phyloP scores from a whole-genome alignment of 2,888 invertebrate species.

The Chymomyza amoena region DNA sequence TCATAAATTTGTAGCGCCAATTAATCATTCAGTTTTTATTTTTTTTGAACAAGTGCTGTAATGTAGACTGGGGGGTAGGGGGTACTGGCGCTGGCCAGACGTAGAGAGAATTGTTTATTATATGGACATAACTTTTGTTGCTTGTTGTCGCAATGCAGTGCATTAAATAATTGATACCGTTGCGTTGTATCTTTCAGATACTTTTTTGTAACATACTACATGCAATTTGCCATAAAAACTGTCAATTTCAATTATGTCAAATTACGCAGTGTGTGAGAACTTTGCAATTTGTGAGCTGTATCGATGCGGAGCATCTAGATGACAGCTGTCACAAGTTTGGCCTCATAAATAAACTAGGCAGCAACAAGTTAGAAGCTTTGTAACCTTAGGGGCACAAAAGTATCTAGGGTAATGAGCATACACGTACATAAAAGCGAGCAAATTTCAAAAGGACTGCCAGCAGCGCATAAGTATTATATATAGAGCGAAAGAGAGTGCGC shows the following conservation, averaged over 20 bases:
- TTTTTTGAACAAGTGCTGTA: not conserved
- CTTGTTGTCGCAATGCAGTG: constrained; percentile 36
- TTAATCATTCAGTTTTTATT: constrained; percentile 53
- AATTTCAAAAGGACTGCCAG: constrained; percentile 4
- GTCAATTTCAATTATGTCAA: constrained; percentile 46
- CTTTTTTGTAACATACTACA: constrained; percentile 17
- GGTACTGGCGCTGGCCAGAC: not conserved
- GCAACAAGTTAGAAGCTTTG: constrained; percentile 48
- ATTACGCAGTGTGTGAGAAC: constrained; percentile 28
- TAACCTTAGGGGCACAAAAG: constrained; percentile 28
- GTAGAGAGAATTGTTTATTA: not conserved
- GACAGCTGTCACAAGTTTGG: constrained; percentile 22
- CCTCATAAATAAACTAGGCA: constrained; percentile 11
- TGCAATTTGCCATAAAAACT: constrained; percentile 22
- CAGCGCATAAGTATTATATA: not conserved
- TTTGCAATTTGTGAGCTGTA: constrained; percentile 11
- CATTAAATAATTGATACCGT: constrained; percentile 53
- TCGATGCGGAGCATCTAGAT: constrained; percentile 2
- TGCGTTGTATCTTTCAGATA: constrained; percentile 38
- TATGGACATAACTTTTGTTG: constrained; percentile 35
- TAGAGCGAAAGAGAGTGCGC: constrained; percentile 2
- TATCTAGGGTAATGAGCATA: constrained; percentile 61
- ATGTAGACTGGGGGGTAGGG: too few relatives aligned
- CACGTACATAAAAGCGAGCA: constrained; percentile 12
- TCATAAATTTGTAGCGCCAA: constrained; percentile 70